Evolutionary conservation across 2,888 invertebrate genomes (phyloP).

Genomic region (Dusona sp.): DNA sequence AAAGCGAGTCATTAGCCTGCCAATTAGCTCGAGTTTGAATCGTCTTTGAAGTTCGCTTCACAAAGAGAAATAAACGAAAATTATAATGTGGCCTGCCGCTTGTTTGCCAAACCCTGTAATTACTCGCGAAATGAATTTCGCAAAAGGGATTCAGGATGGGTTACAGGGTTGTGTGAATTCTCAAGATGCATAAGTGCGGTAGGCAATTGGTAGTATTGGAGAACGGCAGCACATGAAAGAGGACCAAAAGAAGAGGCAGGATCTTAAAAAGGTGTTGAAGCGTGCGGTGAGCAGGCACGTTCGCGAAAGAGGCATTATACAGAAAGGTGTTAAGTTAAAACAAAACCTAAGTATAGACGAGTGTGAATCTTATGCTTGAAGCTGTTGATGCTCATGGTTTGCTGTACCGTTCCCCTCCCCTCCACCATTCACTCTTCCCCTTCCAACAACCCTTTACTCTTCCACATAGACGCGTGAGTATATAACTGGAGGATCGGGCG

Average conservation of each 20-base stretch:
- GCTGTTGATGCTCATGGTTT: slow-evolving; percentile 54
- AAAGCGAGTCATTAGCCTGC: neutral
- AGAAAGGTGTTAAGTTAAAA: slow-evolving; percentile 82
- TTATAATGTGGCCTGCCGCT: slow-evolving; percentile 44
- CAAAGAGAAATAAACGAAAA: slow-evolving; percentile 17
- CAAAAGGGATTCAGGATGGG: slow-evolving; percentile 35
- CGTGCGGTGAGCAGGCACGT: slow-evolving; percentile 77
- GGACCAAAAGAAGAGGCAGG: slow-evolving; percentile 48
- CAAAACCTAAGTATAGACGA: slow-evolving; percentile 78
- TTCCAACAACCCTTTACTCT: slow-evolving; percentile 34
- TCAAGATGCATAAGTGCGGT: slow-evolving; percentile 57
- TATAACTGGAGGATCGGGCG: slow-evolving; percentile 40
- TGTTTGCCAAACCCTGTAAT: slow-evolving; percentile 64
- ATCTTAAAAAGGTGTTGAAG: slow-evolving; percentile 82
- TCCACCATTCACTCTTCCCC: slow-evolving; percentile 58
- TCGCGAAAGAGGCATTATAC: slow-evolving; percentile 55
- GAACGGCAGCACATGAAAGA: slow-evolving; percentile 48
- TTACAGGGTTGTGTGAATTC: slow-evolving; percentile 54
- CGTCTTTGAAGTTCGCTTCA: slow-evolving; percentile 27
- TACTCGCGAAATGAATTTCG: slow-evolving; percentile 62
- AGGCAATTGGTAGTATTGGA: slow-evolving; percentile 56
- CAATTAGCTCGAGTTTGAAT: neutral
- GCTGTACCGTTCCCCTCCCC: slow-evolving; percentile 40
- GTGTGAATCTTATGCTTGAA: slow-evolving; percentile 71
- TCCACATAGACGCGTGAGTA: slow-evolving; percentile 27